phyloP scores from a whole-genome alignment of 2,113 vertebrate species.

The Strix uralensis region DNA sequence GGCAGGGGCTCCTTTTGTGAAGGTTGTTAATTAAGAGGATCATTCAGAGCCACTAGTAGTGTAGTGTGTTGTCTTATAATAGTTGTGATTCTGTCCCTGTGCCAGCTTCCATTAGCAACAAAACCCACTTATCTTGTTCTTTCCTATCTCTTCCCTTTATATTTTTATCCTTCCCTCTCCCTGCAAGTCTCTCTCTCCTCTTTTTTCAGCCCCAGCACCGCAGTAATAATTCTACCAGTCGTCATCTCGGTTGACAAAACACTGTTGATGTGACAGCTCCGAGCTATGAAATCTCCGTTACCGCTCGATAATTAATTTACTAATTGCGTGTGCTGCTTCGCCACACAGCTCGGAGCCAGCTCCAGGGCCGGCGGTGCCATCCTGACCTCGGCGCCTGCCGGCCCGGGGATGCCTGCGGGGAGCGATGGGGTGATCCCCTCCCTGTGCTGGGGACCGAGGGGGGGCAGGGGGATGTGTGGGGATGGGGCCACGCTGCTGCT shows the following conservation, averaged over 20 bases:
- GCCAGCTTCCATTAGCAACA: constrained; percentile 71
- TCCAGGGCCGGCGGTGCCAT: background rate
- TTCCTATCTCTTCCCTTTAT: constrained; percentile 65
- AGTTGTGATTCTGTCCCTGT: constrained; percentile 46
- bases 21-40: constrained; percentile 62
- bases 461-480: background rate
- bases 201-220: constrained; percentile 16
- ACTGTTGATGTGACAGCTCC: constrained; percentile 65
- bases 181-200: constrained; percentile 21
- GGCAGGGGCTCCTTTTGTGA: constrained; percentile 48
- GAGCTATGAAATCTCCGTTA: constrained; percentile 59
- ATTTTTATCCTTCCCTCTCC: constrained; percentile 58
- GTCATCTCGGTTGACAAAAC: constrained; percentile 64
- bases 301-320: constrained; percentile 62
- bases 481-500: accelerated
- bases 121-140: constrained; percentile 73
- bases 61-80: constrained; percentile 57
- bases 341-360: background rate
- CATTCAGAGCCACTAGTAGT: constrained; percentile 56
- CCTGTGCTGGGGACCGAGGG: accelerated
- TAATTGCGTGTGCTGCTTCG: constrained; percentile 45
- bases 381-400: background rate
- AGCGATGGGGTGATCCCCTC: background rate
- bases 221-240: constrained; percentile 62
- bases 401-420: background rate